Base-by-base conservation (phyloP, 1,140 invertebrate species). In the Whitmania pigra region DNA sequence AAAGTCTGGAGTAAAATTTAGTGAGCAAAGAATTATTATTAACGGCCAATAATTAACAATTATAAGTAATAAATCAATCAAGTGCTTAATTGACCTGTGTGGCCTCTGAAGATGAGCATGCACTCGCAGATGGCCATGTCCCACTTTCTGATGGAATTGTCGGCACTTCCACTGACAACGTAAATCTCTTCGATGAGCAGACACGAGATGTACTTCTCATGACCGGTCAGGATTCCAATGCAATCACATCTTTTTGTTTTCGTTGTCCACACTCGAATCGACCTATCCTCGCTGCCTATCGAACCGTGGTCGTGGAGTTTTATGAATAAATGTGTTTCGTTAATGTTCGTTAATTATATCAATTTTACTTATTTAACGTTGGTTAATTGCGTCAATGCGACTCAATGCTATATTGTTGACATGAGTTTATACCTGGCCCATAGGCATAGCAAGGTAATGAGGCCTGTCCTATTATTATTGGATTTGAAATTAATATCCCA, bases 81-180 rank as follows among this genome's bases (percentile, higher is more conserved):
- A 63, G 20, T 15, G 29, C 7, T 63, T 63, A 63, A 63, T 22
- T n/a, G 57, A 63, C 57, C 57, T 63, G 57, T 73, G 74, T 83
- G 82, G 15, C 82, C 82, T 36, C 70, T 60, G 73, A 83, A 82
- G 11, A 84, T 78, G 53, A 80, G 77, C n/a, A 85, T 72, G 73
- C 85, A 86, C 72, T 85, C 81, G 71, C 82, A 85, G 43, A 80
- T 82, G 71, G 80, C 80, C 53, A 86, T 84, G 75, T 84, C 83
- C 86, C 86, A 86, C 77, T 86, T 86, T 66, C 84, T 77, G 43
- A 86, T 78, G 15, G 85, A 85, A 69, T 81, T 80, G 77, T 86
- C 86, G 5, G 84, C 83, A 68, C 83, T 82, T 72, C 85, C 85
- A 18, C 84, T 85, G 20, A 86, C 71, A 3, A 86, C 83, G 77